Conservation (phyloP, 2,797 vertebrate species). For the Cuniculus paca region DNA sequence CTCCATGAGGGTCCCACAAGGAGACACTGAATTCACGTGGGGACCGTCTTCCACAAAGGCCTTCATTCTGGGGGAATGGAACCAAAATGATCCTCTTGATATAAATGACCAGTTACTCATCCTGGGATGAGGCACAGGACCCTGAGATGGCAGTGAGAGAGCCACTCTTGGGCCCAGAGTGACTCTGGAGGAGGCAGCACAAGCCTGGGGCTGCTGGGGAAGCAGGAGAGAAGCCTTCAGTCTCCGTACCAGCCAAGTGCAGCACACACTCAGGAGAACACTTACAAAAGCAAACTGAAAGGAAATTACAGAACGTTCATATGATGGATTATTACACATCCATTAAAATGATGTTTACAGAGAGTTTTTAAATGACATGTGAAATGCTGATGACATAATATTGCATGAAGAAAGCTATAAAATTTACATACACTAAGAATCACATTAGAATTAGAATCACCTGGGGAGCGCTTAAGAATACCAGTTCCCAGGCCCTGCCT, state of each 20-base stretch:
- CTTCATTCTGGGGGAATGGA: not conserved
- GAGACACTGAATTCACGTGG: not conserved
- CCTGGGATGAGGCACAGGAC: not conserved
- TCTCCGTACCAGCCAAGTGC: not conserved
- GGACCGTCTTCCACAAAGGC: not conserved
- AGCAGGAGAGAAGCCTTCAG: not conserved
- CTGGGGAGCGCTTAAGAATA: not conserved
- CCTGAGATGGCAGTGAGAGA: not conserved
- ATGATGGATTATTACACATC: conserved; percentile 65
- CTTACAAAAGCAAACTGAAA: conserved; percentile 46
- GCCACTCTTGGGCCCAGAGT: not conserved
- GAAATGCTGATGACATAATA: conserved; percentile 69
- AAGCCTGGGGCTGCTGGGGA: not conserved
- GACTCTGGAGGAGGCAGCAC: not conserved
- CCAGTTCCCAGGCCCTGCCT: not conserved
- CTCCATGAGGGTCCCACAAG: not conserved
- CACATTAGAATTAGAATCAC: conserved; percentile 66
- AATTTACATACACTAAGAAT: conserved; percentile 43
- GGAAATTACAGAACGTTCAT: conserved; percentile 35
- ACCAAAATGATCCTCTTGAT: not conserved
- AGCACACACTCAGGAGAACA: not conserved
- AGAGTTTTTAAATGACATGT: conserved; percentile 71
- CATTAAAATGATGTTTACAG: conserved; percentile 75
- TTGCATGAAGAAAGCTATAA: conserved; percentile 54
- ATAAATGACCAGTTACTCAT: not conserved